phyloP scores from a whole-genome alignment of 2,888 invertebrate species.

The Noctuana brunneofusca region DNA sequence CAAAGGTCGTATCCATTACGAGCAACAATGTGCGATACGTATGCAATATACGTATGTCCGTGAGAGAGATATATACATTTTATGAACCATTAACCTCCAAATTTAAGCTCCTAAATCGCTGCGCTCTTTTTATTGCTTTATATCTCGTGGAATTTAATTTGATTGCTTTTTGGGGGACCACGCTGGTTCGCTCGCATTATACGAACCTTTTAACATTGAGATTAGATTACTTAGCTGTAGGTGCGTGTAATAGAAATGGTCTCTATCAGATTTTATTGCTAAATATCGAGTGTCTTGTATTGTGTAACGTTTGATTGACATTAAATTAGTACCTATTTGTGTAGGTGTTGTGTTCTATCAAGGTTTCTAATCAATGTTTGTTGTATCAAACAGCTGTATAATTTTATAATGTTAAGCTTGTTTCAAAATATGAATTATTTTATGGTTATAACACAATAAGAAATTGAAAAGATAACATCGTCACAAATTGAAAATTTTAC shows the following conservation, averaged over 20 bases:
- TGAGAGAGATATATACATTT: constrained; percentile 33
- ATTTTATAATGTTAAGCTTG: no score
- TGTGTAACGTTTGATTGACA: no score
- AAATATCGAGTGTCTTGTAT: neutral
- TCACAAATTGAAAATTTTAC: no score
- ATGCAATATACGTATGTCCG: constrained; percentile 14
- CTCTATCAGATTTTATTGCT: neutral
- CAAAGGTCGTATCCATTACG: constrained; percentile 3
- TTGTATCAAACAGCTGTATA: no score
- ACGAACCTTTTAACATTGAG: constrained; percentile 18
- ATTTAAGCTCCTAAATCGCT: constrained; percentile 50
- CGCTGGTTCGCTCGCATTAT: constrained; percentile 44
- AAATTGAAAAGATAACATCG: no score
- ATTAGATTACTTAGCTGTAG: constrained; percentile 9
- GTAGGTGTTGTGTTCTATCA: no score
- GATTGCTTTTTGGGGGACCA: constrained; percentile 44
- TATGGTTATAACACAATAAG: no score
- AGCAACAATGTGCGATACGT: constrained; percentile 1
- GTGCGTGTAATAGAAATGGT: neutral
- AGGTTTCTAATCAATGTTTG: no score
- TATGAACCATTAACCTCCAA: constrained; percentile 56
- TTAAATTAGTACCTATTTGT: no score
- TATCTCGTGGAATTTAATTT: constrained; percentile 54
- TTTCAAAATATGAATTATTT: no score
- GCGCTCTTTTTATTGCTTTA: constrained; percentile 61